Conservation (phyloP, 2,797 vertebrate species). For the Chiloscyllium punctatum region DNA sequence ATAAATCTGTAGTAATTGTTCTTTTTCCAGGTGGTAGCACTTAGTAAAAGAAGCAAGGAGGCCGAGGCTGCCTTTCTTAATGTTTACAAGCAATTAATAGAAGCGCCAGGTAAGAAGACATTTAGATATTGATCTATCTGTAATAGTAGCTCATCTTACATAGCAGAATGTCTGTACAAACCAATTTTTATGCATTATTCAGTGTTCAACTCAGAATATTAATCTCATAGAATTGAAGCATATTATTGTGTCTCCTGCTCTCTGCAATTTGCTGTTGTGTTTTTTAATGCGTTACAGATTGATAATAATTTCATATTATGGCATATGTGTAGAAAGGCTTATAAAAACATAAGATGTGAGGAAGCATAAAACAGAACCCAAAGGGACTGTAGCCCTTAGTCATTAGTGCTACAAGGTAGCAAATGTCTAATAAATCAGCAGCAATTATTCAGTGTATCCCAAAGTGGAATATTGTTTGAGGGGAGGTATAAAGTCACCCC, state of each 20-base stretch:
- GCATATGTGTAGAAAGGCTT: not conserved
- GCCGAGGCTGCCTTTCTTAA: conserved; percentile 93
- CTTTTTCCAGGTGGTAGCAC: conserved; percentile 79
- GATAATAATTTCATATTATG: not conserved
- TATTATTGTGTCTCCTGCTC: not conserved
- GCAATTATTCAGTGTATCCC: not conserved
- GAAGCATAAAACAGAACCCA: not conserved
- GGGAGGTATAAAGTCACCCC: not conserved
- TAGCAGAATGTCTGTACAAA: conserved; percentile 16
- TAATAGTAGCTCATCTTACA: conserved; percentile 12
- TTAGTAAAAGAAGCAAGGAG: conserved; percentile 94
- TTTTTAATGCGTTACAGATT: not conserved
- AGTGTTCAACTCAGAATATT: conserved; percentile 1
- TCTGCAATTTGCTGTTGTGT: not conserved
- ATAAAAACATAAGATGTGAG: not conserved
- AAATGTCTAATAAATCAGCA: not conserved
- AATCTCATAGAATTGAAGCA: not conserved
- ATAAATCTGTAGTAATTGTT: conserved; percentile 31
- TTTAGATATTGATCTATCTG: conserved; percentile 25
- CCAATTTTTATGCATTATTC: conserved; percentile 23
- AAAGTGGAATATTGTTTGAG: not conserved
- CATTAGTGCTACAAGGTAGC: not conserved
- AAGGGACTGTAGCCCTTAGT: not conserved
- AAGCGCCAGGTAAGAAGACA: conserved; percentile 85
- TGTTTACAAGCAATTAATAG: conserved; percentile 88